phyloP scores from a whole-genome alignment of 1,140 invertebrate genomes.

The Drosophila teissieri region DNA sequence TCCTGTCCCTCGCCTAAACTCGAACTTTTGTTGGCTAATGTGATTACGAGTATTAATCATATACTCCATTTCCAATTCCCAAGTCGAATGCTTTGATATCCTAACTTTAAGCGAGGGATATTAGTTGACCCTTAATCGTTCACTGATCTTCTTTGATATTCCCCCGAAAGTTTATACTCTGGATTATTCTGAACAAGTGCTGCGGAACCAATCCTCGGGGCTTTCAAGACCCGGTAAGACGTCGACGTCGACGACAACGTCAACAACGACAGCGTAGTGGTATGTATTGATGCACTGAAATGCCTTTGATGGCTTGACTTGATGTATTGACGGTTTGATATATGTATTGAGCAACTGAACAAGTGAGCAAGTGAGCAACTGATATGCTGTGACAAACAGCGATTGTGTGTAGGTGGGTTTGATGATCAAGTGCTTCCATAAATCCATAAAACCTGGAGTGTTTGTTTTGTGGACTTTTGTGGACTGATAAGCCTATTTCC shows the following conservation, averaged over 20 bases:
- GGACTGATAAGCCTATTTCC: slow-evolving; percentile 12
- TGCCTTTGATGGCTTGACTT: neutral
- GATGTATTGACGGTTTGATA: slow-evolving; percentile 8
- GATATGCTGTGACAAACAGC: slow-evolving; percentile 22
- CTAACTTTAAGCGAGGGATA: slow-evolving; percentile 11
- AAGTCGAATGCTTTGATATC: neutral
- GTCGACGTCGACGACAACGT: slow-evolving; percentile 1
- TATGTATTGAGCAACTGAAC: slow-evolving; percentile 10
- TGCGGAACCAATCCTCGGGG: slow-evolving; percentile 27
- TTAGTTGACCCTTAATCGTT: neutral
- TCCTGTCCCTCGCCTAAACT: neutral
- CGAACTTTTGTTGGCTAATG: neutral
- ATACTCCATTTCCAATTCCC: neutral
- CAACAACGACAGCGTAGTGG: slow-evolving; percentile 19
- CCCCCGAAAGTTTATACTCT: slow-evolving; percentile 51
- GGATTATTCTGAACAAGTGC: slow-evolving; percentile 51
- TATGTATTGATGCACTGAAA: slow-evolving; percentile 27
- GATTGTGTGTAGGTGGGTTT: slow-evolving; percentile 14
- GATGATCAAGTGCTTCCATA: slow-evolving; percentile 43
- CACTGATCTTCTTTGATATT: neutral
- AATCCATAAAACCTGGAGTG: slow-evolving; percentile 51
- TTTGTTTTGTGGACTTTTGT: slow-evolving; percentile 29
- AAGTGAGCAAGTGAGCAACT: neutral
- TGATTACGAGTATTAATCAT: neutral
- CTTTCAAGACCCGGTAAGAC: neutral